These are phyloP conservation scores for Bhutanitis thaidina DNA, from an alignment of 2,888 invertebrate species.

Conservation along the genomic window DNA sequence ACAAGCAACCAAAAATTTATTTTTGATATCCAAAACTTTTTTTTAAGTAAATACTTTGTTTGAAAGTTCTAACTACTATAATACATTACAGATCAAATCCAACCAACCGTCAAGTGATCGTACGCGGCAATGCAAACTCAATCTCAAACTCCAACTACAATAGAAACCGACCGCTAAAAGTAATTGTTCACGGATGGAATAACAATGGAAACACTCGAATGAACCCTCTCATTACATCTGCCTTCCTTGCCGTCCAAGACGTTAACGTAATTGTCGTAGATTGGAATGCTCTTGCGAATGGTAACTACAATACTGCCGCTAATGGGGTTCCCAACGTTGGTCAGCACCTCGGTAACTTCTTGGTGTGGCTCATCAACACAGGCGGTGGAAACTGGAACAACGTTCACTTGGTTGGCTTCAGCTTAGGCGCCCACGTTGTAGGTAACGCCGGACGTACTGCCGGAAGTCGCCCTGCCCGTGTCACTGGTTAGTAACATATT, in stretches of 20 bases:
- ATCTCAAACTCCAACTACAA: constrained; percentile 40
- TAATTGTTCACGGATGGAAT: constrained; percentile 49
- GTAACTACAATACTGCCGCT: constrained; percentile 36
- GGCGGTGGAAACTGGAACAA: constrained; percentile 56
- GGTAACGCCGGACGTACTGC: constrained; percentile 52
- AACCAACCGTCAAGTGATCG: constrained; percentile 33
- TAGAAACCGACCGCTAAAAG: constrained; percentile 33
- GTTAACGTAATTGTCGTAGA: constrained; percentile 57
- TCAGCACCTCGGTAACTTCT: constrained; percentile 47
- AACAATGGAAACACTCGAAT: constrained; percentile 35
- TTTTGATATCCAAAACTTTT: no score
- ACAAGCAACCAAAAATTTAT: no score
- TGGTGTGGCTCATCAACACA: constrained; percentile 49
- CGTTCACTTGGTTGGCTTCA: constrained; percentile 61
- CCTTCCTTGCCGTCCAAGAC: constrained; percentile 35
- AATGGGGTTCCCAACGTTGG: constrained; percentile 47
- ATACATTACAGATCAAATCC: constrained; percentile 35
- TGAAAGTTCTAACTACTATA: background rate
- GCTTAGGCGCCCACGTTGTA: constrained; percentile 63
- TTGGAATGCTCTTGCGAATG: constrained; percentile 45
- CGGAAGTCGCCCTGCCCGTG: constrained; percentile 38
- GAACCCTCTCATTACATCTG: constrained; percentile 37
- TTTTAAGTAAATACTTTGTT: no score
- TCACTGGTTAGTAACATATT: constrained; percentile 45
- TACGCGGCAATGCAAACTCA: constrained; percentile 35